Conservation (phyloP, 2,888 invertebrate species). For the Amiota communis region DNA sequence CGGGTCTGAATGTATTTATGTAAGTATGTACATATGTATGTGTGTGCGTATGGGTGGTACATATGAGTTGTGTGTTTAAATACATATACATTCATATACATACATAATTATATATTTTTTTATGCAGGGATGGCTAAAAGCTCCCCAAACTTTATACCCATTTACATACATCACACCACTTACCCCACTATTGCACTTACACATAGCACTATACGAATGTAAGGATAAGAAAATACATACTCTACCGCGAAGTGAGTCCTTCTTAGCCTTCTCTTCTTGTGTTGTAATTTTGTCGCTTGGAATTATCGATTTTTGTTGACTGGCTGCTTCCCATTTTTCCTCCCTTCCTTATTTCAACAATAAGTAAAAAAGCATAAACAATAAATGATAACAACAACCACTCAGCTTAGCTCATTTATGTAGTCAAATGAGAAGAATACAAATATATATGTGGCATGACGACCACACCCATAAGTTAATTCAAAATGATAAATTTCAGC, state of each 20-base stretch:
- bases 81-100: slow-evolving; percentile 23
- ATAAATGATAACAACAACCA: slow-evolving; percentile 12
- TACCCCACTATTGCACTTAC: slow-evolving; percentile 10
- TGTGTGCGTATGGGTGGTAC: not conserved
- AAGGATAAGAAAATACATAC: no score
- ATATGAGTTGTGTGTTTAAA: slow-evolving; percentile 21
- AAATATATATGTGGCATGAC: not conserved
- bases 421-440: not conserved
- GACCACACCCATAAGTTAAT: slow-evolving; percentile 17
- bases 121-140: slow-evolving; percentile 20
- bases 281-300: slow-evolving; percentile 57
- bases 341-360: slow-evolving; percentile 34
- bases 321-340: not conserved
- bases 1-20: not conserved
- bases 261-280: slow-evolving; percentile 47
- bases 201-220: not conserved
- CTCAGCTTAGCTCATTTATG: not conserved
- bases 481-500: not conserved
- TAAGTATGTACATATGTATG: slow-evolving; percentile 31
- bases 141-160: slow-evolving; percentile 28
- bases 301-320: slow-evolving; percentile 57
- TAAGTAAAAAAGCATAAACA: slow-evolving; percentile 24
- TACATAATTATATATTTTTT: slow-evolving; percentile 22
- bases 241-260: not conserved
- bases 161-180: slow-evolving; percentile 27